These are phyloP conservation scores for Ctenopoma multispine DNA, from an alignment of 2,797 vertebrate species.

Conservation along the genomic window DNA sequence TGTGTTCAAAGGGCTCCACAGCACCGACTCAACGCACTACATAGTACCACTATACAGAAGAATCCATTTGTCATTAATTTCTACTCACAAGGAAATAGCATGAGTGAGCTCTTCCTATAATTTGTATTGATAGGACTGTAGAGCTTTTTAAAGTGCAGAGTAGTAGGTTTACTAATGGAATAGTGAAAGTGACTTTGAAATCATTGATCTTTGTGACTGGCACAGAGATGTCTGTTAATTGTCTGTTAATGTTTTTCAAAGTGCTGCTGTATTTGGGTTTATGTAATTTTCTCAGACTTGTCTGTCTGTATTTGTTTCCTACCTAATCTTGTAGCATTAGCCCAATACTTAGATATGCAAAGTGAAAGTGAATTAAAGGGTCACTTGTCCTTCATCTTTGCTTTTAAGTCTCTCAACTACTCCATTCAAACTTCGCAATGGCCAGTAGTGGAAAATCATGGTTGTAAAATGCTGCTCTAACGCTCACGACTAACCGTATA, in stretches of 20 bases:
- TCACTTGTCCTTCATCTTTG: not conserved
- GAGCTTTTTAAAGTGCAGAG: conserved; percentile 60
- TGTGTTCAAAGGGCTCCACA: conserved; percentile 62
- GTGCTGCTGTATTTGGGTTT: conserved; percentile 5
- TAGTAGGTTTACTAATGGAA: conserved; percentile 71
- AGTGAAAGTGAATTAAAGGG: conserved; percentile 3
- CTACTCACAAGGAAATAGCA: conserved; percentile 53
- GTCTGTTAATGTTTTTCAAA: conserved; percentile 28
- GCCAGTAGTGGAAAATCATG: conserved; percentile 14
- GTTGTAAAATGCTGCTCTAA: conserved; percentile 14
- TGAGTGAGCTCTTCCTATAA: conserved; percentile 61
- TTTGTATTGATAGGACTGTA: conserved; percentile 56
- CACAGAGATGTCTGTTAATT: conserved; percentile 32
- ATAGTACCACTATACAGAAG: conserved; percentile 44
- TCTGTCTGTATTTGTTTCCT: conserved; percentile 3
- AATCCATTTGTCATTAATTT: conserved; percentile 73
- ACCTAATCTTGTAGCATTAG: not conserved
- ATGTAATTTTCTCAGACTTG: not conserved
- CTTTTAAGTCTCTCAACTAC: not conserved
- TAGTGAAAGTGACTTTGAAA: conserved; percentile 59
- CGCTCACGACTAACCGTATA: conserved; percentile 8
- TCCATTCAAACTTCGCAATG: conserved; percentile 9
- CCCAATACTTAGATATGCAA: conserved; percentile 11
- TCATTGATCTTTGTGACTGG: conserved; percentile 61
- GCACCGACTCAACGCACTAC: conserved; percentile 36